Evolutionary conservation across 2,888 invertebrate genomes (phyloP).

Genomic region (Chrysina gloriosa): DNA sequence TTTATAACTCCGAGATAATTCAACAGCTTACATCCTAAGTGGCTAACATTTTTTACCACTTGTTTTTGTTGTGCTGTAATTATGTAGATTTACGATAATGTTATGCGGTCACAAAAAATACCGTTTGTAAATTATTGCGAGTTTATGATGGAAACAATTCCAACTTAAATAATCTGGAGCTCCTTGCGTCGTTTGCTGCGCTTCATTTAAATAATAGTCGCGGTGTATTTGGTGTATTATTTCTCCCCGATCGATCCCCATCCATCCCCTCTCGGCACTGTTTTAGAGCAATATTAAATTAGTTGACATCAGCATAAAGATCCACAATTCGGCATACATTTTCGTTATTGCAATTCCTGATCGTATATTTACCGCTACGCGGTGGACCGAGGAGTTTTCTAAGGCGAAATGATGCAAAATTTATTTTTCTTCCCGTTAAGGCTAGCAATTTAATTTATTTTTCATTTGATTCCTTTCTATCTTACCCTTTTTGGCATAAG

Average conservation of each 20-base stretch:
- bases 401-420: constrained; percentile 11
- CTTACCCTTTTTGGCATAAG: background rate
- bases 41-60: constrained; percentile 64
- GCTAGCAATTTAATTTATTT: constrained; percentile 33
- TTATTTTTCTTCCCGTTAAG: constrained; percentile 14
- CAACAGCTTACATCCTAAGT: constrained; percentile 63
- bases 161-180: background rate
- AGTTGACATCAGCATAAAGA: constrained; percentile 30
- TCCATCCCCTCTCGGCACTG: background rate
- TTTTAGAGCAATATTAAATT: constrained; percentile 18
- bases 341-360: constrained; percentile 1
- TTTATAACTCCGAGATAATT: constrained; percentile 61
- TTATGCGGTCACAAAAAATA: constrained; percentile 55
- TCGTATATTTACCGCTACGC: constrained; percentile 3
- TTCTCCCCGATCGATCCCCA: constrained; percentile 4
- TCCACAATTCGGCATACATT: constrained; percentile 14
- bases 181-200: background rate
- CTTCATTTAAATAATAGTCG: constrained; percentile 17
- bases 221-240: background rate
- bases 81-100: constrained; percentile 63
- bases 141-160: constrained; percentile 21
- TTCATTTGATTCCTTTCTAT: constrained; percentile 14
- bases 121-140: constrained; percentile 48
- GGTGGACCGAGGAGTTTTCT: constrained; percentile 1
- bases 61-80: constrained; percentile 61